A percentile compares a stretch with the other conserved stretches of the same genome.
These are phyloP conservation scores for Pycnomerus fuliginosus DNA, from an alignment of 2,888 invertebrate genomes.

Conservation along the genomic window DNA sequence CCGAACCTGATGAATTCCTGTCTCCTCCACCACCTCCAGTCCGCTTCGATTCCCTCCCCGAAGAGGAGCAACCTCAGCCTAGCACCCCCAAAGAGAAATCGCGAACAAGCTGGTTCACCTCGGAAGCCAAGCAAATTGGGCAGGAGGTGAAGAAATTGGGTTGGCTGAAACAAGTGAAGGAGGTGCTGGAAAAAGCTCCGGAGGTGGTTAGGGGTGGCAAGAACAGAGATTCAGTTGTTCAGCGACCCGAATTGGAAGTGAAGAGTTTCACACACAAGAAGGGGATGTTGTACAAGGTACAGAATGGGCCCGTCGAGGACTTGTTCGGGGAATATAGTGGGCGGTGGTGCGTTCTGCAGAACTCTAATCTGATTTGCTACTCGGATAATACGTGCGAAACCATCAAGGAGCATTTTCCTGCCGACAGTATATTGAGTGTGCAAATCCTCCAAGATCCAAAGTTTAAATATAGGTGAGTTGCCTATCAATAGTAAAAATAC, in stretches of 20 bases:
- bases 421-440: slow-evolving; percentile 66
- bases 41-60: slow-evolving; percentile 64
- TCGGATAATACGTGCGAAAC: slow-evolving; percentile 69
- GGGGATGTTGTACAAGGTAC: slow-evolving; percentile 62
- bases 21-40: slow-evolving; percentile 59
- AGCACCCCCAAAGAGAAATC: slow-evolving; percentile 31
- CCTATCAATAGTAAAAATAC: too few species aligned
- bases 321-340: slow-evolving; percentile 74
- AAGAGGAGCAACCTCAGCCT: slow-evolving; percentile 46
- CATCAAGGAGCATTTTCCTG: slow-evolving; percentile 68
- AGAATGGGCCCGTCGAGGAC: slow-evolving; percentile 66
- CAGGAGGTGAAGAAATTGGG: slow-evolving; percentile 47
- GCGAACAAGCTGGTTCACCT: slow-evolving; percentile 43
- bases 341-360: slow-evolving; percentile 70
- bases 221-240: slow-evolving; percentile 47
- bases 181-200: slow-evolving; percentile 57
- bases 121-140: slow-evolving; percentile 13
- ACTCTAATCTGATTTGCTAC: slow-evolving; percentile 72
- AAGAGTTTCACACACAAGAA: slow-evolving; percentile 58
- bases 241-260: slow-evolving; percentile 56
- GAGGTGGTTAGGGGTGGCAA: slow-evolving; percentile 46
- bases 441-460: slow-evolving; percentile 62
- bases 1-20: slow-evolving; percentile 52
- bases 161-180: slow-evolving; percentile 46
- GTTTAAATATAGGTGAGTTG: slow-evolving; percentile 51